phyloP scores from a whole-genome alignment of 2,888 invertebrate genomes.

The Carabus problematicus region DNA sequence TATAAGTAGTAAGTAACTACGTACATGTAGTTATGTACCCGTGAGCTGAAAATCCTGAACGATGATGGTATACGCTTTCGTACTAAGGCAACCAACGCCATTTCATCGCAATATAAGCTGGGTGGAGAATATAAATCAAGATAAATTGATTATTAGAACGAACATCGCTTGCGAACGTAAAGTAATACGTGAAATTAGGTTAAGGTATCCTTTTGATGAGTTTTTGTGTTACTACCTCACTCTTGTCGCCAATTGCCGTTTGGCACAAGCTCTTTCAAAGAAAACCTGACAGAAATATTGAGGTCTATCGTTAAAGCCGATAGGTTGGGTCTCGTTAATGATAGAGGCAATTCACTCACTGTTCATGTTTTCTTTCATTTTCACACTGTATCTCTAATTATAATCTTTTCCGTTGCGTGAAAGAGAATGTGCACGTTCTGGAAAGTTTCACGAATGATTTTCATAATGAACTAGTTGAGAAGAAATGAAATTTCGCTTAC shows the following conservation, averaged over 20 bases:
- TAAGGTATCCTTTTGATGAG: slow-evolving; percentile 21
- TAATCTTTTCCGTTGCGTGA: slow-evolving; percentile 17
- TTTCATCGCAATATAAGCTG: slow-evolving; percentile 28
- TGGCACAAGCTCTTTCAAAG: too few species aligned
- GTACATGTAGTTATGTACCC: background rate
- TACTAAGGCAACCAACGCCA: background rate
- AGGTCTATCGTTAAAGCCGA: too few species aligned
- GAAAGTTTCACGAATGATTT: slow-evolving; percentile 39
- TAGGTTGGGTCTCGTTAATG: too few species aligned
- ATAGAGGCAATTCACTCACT: too few species aligned
- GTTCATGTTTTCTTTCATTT: too few species aligned
- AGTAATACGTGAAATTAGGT: slow-evolving; percentile 36
- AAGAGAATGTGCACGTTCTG: slow-evolving; percentile 13
- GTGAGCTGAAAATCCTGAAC: slow-evolving; percentile 8
- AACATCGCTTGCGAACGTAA: slow-evolving; percentile 30
- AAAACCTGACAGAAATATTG: too few species aligned
- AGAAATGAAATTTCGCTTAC: slow-evolving; percentile 40
- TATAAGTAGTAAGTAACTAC: too few species aligned
- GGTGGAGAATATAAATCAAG: slow-evolving; percentile 37
- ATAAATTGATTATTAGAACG: slow-evolving; percentile 41
- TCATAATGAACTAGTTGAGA: slow-evolving; percentile 39
- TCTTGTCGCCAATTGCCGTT: background rate
- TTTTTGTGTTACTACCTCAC: slow-evolving; percentile 19
- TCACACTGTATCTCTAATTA: slow-evolving; percentile 16
- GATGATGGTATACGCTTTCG: slow-evolving; percentile 4